Evolutionary conservation across 1,140 invertebrate species (phyloP).

Genomic region (Wasmannia auropunctata): DNA sequence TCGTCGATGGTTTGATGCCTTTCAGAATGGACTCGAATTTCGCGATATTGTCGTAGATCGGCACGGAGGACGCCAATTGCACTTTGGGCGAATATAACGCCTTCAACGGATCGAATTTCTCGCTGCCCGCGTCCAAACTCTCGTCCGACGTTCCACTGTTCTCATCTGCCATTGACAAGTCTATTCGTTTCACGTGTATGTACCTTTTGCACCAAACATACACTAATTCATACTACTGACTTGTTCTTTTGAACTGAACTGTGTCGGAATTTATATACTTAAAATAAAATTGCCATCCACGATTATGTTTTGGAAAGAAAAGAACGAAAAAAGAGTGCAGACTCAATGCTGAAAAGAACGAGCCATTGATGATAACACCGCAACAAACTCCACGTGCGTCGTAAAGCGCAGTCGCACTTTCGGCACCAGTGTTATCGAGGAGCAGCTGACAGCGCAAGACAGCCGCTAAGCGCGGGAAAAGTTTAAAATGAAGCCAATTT

Average conservation of each 20-base stretch:
- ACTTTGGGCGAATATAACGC: conserved; percentile 87
- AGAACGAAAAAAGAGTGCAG: too few species aligned
- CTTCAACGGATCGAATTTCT: conserved; percentile 89
- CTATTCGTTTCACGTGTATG: neutral
- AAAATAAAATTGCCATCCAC: too few species aligned
- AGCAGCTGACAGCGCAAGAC: neutral
- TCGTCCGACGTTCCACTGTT: conserved; percentile 84
- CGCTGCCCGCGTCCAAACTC: conserved; percentile 88
- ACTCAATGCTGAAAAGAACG: too few species aligned
- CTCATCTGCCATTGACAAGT: conserved; percentile 76
- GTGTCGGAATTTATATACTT: too few species aligned
- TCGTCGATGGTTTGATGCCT: neutral
- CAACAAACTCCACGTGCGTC: neutral
- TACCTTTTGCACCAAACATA: neutral
- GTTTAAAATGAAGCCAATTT: neutral
- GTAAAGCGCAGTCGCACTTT: neutral
- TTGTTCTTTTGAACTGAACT: too few species aligned
- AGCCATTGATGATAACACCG: neutral
- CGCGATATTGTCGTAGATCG: conserved; percentile 87
- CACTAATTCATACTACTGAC: neutral
- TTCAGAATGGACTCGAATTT: conserved; percentile 85
- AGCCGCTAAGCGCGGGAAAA: neutral
- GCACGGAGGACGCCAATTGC: conserved; percentile 85
- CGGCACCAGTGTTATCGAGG: neutral
- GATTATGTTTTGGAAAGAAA: too few species aligned